Evolutionary conservation across 92 coral and sea anemone genomes (phyloP).

Genomic region (Zoanthus solanderi): DNA sequence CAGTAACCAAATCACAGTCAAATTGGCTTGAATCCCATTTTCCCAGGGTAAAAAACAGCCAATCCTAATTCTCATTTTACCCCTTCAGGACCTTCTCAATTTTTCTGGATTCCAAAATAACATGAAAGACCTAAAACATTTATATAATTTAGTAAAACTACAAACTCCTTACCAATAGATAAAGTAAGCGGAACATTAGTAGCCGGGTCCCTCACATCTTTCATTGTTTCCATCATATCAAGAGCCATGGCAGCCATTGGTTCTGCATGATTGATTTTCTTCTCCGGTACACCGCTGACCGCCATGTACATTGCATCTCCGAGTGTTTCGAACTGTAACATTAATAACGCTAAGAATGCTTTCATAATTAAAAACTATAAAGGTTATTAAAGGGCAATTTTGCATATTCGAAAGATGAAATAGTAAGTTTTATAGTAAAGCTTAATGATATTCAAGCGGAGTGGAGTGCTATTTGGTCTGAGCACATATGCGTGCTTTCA

Average conservation of each 20-base stretch:
- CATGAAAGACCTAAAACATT: background rate
- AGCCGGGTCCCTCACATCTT: slow-evolving; percentile 71
- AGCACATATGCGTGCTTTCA: too few species aligned
- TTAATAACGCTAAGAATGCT: background rate
- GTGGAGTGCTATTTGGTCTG: too few species aligned
- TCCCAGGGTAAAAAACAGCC: too few species aligned
- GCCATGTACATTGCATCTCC: slow-evolving; percentile 93
- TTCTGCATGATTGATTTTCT: slow-evolving; percentile 74
- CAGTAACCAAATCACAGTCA: too few species aligned
- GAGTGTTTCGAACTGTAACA: slow-evolving; percentile 79
- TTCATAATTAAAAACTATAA: background rate
- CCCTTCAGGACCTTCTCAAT: too few species aligned
- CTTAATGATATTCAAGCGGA: too few species aligned
- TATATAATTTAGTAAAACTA: background rate
- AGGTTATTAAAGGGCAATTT: too few species aligned
- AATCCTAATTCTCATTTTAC: too few species aligned
- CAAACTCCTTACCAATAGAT: slow-evolving; percentile 65
- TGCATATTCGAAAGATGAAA: too few species aligned
- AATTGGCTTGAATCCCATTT: too few species aligned
- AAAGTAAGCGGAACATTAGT: slow-evolving; percentile 74
- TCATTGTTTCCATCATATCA: slow-evolving; percentile 76
- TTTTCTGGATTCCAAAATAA: too few species aligned
- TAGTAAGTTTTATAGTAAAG: too few species aligned
- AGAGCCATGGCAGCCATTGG: slow-evolving; percentile 91
- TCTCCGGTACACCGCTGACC: slow-evolving; percentile 77